Evolutionary conservation across 2,113 vertebrate genomes (phyloP).

Genomic region (Apteryx mantelli): DNA sequence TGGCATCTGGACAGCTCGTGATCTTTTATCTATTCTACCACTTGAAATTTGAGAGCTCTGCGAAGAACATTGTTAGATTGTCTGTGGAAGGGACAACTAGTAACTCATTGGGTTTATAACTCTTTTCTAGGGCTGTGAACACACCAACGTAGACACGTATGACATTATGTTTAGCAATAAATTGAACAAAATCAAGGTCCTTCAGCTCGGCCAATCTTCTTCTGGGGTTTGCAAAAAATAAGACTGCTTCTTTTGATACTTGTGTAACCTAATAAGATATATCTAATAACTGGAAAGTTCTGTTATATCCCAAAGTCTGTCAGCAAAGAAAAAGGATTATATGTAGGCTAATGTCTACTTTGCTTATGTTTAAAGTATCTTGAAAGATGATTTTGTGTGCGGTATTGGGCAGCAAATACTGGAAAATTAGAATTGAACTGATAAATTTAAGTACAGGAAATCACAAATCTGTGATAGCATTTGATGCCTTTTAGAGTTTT

Average conservation of each 20-base stretch:
- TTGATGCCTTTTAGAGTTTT: not conserved
- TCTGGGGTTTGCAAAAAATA: not conserved
- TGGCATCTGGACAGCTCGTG: not conserved
- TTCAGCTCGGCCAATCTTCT: not conserved
- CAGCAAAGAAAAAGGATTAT: not conserved
- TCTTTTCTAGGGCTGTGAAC: not conserved
- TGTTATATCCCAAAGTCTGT: not conserved
- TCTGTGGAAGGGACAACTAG: not conserved
- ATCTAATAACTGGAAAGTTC: not conserved
- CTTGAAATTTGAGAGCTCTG: not conserved
- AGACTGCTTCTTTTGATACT: not conserved
- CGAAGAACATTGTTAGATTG: not conserved
- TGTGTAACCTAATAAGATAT: not conserved
- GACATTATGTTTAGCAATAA: not conserved
- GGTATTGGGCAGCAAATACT: not conserved
- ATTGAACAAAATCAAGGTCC: not conserved
- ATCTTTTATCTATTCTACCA: not conserved
- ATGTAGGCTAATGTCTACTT: not conserved
- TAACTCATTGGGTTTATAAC: not conserved
- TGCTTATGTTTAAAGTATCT: no score
- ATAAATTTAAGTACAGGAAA: not conserved
- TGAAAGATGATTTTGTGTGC: not conserved
- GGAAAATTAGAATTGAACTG: not conserved
- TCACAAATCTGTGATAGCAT: not conserved
- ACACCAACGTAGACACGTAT: not conserved